Conservation (phyloP, 64 coral and sea anemone genomes). For the Actinia tenebrosa region DNA sequence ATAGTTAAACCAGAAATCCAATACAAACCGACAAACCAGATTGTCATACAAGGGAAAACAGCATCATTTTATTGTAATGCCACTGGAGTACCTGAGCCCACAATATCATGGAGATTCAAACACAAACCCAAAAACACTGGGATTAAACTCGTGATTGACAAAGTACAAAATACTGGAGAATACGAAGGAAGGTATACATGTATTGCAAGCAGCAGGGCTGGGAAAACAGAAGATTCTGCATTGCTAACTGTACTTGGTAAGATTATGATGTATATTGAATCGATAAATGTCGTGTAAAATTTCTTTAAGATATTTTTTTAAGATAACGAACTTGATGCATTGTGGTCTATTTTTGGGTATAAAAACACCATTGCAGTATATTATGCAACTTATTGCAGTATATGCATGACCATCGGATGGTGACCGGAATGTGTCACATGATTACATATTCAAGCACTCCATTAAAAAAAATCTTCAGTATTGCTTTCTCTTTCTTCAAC, state of each 20-base stretch:
- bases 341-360: too few relatives aligned
- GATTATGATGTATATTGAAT: background rate
- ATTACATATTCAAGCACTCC: too few relatives aligned
- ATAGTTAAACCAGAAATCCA: conserved; percentile 23
- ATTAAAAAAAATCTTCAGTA: too few relatives aligned
- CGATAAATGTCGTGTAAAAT: too few relatives aligned
- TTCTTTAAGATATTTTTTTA: too few relatives aligned
- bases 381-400: too few relatives aligned
- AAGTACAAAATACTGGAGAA: background rate
- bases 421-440: too few relatives aligned
- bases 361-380: too few relatives aligned
- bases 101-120: background rate
- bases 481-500: too few relatives aligned
- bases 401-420: too few relatives aligned
- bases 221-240: background rate
- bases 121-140: background rate
- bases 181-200: conserved; percentile 18
- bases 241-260: conserved; percentile 11
- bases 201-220: conserved; percentile 20
- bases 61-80: conserved; percentile 16
- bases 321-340: too few relatives aligned
- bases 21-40: background rate
- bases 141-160: background rate
- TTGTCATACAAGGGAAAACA: background rate
- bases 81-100: conserved; percentile 11